Base-by-base conservation (phyloP, 2,797 vertebrate genomes). In the Bufotes viridis region DNA sequence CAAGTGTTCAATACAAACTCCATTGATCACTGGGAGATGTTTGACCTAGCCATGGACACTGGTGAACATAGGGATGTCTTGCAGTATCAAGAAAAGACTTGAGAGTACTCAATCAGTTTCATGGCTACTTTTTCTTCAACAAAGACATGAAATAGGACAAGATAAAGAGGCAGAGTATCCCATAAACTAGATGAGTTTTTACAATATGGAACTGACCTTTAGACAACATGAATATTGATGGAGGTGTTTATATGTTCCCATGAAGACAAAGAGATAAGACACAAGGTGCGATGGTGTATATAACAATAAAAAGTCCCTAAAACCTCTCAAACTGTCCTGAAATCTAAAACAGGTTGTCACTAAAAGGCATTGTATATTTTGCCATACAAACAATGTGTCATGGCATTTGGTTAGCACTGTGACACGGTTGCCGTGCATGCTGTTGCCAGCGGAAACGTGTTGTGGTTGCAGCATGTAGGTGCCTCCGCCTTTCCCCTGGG, bases 21-120 rank as follows among this genome's bases (percentile, higher is more conserved):
- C 79, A 89, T 86, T 89, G 88, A 89, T 89, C 88, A 89, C n/a
- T 14, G 24, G 61, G 63, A 70, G 82, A 87, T 83, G 61, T 60
- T 86, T 86, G 78, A 78, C 80, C 88, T 42, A 70, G 74, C 42
- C 80, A 42, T 53, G 29, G 80, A 61, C 72, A 22, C 9, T 29
- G 72, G 80, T 69, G 80, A 82, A 67, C 2, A 61, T 15, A 60
- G 63, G 75, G 26, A 79, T 55, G 69, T 49, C 24, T 70, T 70
- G 53, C 5, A 20, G 55, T 63, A 82, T 83, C 74, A 15, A 29
- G 84, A 55, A 63, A 72, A 42, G 88, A 65, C 29, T 72, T 49
- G 20, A 26, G 70, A 51, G 17, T 49, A 83, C 53, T 89, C 80
- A 86, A 83, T 89, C 88, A 89, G 72, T 63, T 61, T 57, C 34